Percentiles rank a stretch among this genome's conserved stretches.
Conservation (phyloP, 2,888 invertebrate genomes). For the Philereme vetulata region DNA sequence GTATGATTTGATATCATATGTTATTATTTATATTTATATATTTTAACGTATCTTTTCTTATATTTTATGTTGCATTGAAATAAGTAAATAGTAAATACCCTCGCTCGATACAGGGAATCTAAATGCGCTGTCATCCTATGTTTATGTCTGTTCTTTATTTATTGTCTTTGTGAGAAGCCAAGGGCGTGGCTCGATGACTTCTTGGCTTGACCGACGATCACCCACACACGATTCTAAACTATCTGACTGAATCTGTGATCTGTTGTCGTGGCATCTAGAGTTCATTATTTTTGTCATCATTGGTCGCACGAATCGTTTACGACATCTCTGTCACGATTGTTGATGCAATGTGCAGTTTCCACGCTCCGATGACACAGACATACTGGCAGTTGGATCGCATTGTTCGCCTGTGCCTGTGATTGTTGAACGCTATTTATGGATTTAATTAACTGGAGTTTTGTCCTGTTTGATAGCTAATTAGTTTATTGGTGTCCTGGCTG, state of each 20-base stretch:
- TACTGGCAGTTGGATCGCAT: slow-evolving; percentile 47
- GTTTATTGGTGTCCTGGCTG: neutral
- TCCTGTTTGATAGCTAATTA: slow-evolving; percentile 14
- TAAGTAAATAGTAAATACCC: too few relatives aligned
- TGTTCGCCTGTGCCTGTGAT: slow-evolving; percentile 39
- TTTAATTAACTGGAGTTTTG: slow-evolving; percentile 27
- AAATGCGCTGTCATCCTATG: too few relatives aligned
- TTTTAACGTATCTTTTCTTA: too few relatives aligned
- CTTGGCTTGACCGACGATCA: too few relatives aligned
- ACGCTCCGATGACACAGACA: slow-evolving; percentile 58
- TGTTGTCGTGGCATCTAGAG: slow-evolving; percentile 12
- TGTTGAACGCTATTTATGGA: slow-evolving; percentile 29
- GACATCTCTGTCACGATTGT: slow-evolving; percentile 63
- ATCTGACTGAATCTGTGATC: neutral
- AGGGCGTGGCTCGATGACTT: too few relatives aligned
- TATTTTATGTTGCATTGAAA: too few relatives aligned
- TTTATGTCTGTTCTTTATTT: too few relatives aligned
- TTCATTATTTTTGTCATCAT: slow-evolving; percentile 66
- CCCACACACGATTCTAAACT: too few relatives aligned
- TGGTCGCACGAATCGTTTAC: slow-evolving; percentile 60
- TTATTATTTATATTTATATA: too few relatives aligned
- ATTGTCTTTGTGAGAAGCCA: too few relatives aligned
- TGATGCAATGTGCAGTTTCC: slow-evolving; percentile 64
- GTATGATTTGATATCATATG: too few relatives aligned
- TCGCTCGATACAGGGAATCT: too few relatives aligned